Percentiles rank a stretch among this genome's conserved stretches.
phyloP scores from a whole-genome alignment of 2,888 invertebrate genomes.

The Drosophila mimetica region DNA sequence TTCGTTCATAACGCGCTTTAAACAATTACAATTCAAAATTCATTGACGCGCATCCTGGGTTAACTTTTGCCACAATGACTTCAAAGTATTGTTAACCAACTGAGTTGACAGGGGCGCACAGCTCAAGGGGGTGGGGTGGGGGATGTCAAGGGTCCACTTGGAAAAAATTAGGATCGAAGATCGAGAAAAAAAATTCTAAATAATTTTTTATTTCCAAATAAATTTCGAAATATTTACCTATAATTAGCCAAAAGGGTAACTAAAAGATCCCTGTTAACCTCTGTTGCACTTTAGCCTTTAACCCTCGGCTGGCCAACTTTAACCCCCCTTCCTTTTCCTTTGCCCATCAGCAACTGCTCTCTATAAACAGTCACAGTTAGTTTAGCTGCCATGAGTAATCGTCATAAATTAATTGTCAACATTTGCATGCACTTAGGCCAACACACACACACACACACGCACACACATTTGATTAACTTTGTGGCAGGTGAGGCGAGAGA shows the following conservation, averaged over 20 bases:
- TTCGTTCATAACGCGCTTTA: constrained; percentile 58
- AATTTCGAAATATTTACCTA: constrained; percentile 52
- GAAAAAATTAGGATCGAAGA: not conserved
- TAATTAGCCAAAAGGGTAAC: constrained; percentile 54
- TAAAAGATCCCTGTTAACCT: constrained; percentile 5
- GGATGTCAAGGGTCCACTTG: not conserved
- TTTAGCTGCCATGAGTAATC: constrained; percentile 83
- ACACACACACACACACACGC: constrained; percentile 47
- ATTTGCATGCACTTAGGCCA: constrained; percentile 78
- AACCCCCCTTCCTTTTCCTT: not conserved
- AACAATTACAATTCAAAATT: constrained; percentile 82
- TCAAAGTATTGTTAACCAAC: constrained; percentile 64
- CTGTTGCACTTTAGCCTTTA: constrained; percentile 7
- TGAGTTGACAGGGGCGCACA: constrained; percentile 22
- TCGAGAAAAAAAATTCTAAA: not conserved
- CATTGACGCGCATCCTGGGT: constrained; percentile 76
- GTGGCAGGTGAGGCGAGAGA: not conserved
- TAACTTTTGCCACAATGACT: constrained; percentile 65
- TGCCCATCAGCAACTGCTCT: constrained; percentile 26
- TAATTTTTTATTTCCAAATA: no score
- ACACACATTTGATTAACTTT: constrained; percentile 25
- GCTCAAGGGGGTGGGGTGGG: not conserved
- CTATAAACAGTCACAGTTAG: constrained; percentile 69
- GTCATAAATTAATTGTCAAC: constrained; percentile 84
- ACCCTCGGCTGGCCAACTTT: not conserved